Base-by-base conservation (phyloP, 2,888 invertebrate species). In the Salpingus planirostris region DNA sequence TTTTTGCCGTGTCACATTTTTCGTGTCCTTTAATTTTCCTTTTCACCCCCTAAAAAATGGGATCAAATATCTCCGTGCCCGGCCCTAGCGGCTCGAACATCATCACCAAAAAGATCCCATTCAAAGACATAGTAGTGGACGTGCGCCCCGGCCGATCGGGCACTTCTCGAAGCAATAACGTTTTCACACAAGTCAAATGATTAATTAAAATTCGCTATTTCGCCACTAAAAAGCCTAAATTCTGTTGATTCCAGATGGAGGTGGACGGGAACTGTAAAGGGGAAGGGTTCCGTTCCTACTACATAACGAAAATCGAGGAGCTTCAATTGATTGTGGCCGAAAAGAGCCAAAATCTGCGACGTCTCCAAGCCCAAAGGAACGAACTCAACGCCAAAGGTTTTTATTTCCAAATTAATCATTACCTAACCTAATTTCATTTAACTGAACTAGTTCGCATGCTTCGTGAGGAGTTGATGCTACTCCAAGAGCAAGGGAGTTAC, bases 391-490 rank as follows among this genome's bases (percentile, higher is more conserved):
- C 95, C 5, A 98, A 97, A 82, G 90, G 89, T 87, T 63, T 26
- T 11, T 26, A 5, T 4, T 26, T 26, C 26, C 13, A 13, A 26
- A 12, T 4, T 26, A 12, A n/a, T n/a, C n/a, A n/a, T n/a, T n/a
- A n/a, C n/a, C n/a, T n/a, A n/a, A n/a, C n/a, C n/a, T 13, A 12
- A 13, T 15, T 24, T 13, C 8, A 8, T 65, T 13, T 55, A n/a
- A n/a, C n/a, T n/a, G n/a, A n/a, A n/a, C n/a, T n/a, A 89, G 97
- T 98, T 24, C 84, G 98, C 15, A 90, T 96, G 90, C 65, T 98
- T 39, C 80, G 97, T 5, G 98, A 98, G 60, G 98, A 98, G 61
- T 70, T 99, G 1, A 96, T 97, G 67, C 73, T 97, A 13, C 71
- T 98, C 7, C 87, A 88, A 62, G 98, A 99, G 58, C 98, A 99